Evolutionary conservation across 2,797 vertebrate genomes (phyloP).

Genomic region (Sorex maritimensis): DNA sequence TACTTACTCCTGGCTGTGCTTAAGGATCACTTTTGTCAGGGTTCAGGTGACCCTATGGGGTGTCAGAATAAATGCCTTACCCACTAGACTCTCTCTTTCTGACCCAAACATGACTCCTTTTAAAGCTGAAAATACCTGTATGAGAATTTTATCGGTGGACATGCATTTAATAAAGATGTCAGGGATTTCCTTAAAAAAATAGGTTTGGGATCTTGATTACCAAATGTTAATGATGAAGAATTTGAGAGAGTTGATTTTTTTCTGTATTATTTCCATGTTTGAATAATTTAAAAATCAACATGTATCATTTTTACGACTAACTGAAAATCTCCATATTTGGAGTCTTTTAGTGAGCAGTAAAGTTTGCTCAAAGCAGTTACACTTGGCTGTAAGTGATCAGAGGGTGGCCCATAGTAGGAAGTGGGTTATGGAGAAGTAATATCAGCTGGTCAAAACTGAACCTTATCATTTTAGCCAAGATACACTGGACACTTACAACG

Average conservation of each 20-base stretch:
- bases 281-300: conserved; percentile 37
- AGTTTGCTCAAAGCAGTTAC: neutral
- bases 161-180: neutral
- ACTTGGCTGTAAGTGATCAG: neutral
- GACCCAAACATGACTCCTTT: neutral
- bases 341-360: neutral
- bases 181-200: neutral
- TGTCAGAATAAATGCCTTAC: too few species aligned
- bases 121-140: neutral
- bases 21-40: too few species aligned
- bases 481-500: neutral
- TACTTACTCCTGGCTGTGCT: too few species aligned
- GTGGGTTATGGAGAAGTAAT: neutral
- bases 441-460: neutral
- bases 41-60: too few species aligned
- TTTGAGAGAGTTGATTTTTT: neutral
- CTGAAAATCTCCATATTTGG: neutral
- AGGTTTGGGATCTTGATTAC: neutral
- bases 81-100: too few species aligned
- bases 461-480: neutral
- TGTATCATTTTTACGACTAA: neutral
- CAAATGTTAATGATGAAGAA: conserved; percentile 24
- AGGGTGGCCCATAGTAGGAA: neutral
- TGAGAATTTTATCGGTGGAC: conserved; percentile 38
- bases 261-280: neutral